These are phyloP conservation scores for Coregonus sp. DNA, from an alignment of 2,797 vertebrate species.

Conservation along the genomic window DNA sequence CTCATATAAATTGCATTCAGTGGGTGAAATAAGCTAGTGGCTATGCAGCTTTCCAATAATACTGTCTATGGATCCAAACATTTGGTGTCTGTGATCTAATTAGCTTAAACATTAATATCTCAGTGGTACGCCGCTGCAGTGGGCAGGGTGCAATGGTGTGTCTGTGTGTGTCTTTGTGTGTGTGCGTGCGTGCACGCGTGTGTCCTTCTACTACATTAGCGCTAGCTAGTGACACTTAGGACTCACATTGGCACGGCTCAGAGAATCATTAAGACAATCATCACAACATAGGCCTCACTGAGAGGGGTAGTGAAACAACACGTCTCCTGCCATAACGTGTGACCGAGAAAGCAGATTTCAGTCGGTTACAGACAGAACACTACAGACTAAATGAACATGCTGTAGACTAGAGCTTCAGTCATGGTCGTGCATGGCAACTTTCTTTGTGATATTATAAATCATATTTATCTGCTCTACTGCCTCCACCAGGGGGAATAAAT, in stretches of 20 bases:
- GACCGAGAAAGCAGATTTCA: slow-evolving; percentile 47
- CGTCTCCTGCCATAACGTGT: no score
- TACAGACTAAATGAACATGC: slow-evolving; percentile 63
- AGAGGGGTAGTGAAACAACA: slow-evolving; percentile 81
- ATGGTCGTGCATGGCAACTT: neutral
- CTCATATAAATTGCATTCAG: slow-evolving; percentile 78
- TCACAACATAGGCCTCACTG: slow-evolving; percentile 80
- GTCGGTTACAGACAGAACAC: slow-evolving; percentile 20
- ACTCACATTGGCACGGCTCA: slow-evolving; percentile 76
- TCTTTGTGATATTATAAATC: neutral
- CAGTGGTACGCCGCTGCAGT: slow-evolving; percentile 63
- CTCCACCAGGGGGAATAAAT: neutral
- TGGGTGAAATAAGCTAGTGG: slow-evolving; percentile 64
- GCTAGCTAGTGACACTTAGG: slow-evolving; percentile 81
- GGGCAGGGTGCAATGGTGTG: slow-evolving; percentile 58
- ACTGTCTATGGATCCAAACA: slow-evolving; percentile 79
- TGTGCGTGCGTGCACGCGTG: neutral
- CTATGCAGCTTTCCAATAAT: slow-evolving; percentile 79
- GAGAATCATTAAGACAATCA: slow-evolving; percentile 86
- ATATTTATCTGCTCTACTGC: neutral
- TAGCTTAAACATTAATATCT: slow-evolving; percentile 87
- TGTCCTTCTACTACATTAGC: slow-evolving; percentile 60
- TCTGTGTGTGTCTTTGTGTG: slow-evolving; percentile 27
- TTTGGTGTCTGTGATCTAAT: slow-evolving; percentile 83
- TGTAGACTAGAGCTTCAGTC: slow-evolving; percentile 37